Base-by-base conservation (phyloP, 2,888 invertebrate species). In the Athrips mouffetella region DNA sequence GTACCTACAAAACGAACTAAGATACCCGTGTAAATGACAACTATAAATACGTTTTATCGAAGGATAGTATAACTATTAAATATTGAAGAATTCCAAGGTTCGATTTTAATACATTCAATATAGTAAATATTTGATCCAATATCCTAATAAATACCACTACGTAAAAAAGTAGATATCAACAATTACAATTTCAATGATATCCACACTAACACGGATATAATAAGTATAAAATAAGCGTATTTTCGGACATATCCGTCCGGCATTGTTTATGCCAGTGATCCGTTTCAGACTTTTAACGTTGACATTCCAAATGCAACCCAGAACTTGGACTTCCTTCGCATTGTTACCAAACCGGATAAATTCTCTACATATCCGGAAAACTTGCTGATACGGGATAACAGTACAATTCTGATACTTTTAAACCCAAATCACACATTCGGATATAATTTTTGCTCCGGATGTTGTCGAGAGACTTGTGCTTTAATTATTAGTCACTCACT, bases 161-260 rank as follows among this genome's bases (percentile, higher is more conserved):
- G 68, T 80, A 75, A 72, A 73, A 79, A 80, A 75, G 76, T 81
- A 76, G 80, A 81, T 77, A 80, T 73, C 78, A 83, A 80, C 77
- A 78, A 71, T 69, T 74, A 75, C 62, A 74, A 68, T 72, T 74
- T 68, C 63, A 70, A 70, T 74, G 73, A 77, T 76, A 79, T 68
- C 79, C 73, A 80, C 73, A 71, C 80, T 80, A 83, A 82, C 76
- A 80, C 73, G 79, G 80, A 78, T 81, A 83, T 80, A 79, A 72
- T 75, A 72, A 73, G 74, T 84, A 81, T 80, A 85, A 85, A 86
- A 87, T 88, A 88, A 88, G 87, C 87, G 87, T 88, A 87, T 84
- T 76, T 71, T 76, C 83, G 86, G 87, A 86, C 80, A 72, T 73
- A 72, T 78, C 79, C 78, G 74, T 78, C 67, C 62, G 78, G 76